Base-by-base conservation (phyloP, 2,888 invertebrate species). In the Microplitis manilae region DNA sequence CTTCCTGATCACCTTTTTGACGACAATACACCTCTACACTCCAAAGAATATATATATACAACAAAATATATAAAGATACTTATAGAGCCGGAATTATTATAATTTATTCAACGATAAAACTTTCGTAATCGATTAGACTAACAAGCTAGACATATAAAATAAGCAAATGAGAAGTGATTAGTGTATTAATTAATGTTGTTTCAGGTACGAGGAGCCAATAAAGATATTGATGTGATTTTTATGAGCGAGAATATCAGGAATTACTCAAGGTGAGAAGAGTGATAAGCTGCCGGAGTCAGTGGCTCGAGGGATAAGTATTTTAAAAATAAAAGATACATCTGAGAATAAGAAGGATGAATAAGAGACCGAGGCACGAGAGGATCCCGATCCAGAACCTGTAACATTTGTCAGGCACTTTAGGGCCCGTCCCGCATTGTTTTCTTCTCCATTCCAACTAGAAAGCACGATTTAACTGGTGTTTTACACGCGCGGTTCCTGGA, bases 361-460 rank as follows among this genome's bases (percentile, higher is more conserved):
- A 41, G 40, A 68, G 68, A 68, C 50, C 50, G 8, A 4, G 13
- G 13, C 50, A 50, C 62, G 72, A 64, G 70, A 78, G 80, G 78
- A 80, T 80, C 81, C 65, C 78, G 80, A 81, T 82, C 79, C 79
- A 81, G 79, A 77, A 85, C 86, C 85, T 82, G 83, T 82, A 87
- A 87, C 87, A 88, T 87, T 87, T 86, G 87, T 88, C 87, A 87
- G 87, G 85, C 85, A 87, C 84, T 87, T 86, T 86, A 87, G 82
- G 85, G 83, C 82, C 85, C 81, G 85, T 83, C 85, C 82, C 81
- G 83, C 85, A 86, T 88, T 88, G 87, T 89, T 88, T 87, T 87
- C 84, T 84, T 84, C 78, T 79, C 84, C 86, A 87, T 86, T 87
- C 83, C 84, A 83, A 86, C 84, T 85, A 85, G 86, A 87, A 88